Base-by-base conservation (phyloP, 2,113 vertebrate species). In the Labeo catla region DNA sequence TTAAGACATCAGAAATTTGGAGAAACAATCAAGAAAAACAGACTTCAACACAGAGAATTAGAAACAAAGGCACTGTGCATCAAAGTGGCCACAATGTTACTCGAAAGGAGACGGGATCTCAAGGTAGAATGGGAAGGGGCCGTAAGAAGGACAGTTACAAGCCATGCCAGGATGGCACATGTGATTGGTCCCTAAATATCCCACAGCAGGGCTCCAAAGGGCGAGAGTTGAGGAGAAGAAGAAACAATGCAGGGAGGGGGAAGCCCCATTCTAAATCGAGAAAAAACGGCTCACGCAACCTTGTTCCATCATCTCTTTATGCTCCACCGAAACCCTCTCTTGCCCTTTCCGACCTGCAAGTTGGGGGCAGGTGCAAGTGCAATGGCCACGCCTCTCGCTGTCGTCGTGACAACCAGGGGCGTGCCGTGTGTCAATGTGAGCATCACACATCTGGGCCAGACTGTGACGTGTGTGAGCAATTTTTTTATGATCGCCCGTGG, bases 381-480 rank as follows among this genome's bases (percentile, higher is more conserved):
- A 96, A 96, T 4, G 96, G 96, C 61, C 96, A 97, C 1, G 96
- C 96, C 4, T 96, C 96, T 2, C 94, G 84, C 79, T 97, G 96
- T 91, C 92, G 93, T 7, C 93, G 94, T 2, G 92, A 94, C 19
- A 87, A 93, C 86, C 39, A 89, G 0, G 95, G 95, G 12, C 92
- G 70, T 10, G 93, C 94, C 0, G 87, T 93, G 54, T 97, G 96
- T 76, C 88, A 94, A 52, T 97, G 96, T 47, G 94, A 94, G 89
- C 96, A 97, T 90, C 95, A 96, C 92, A 96, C 96, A 0, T 91
- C 95, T 0, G 96, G 96, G 52, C 93, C 93, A 0, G 96, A 97
- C 90, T 97, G 96, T 47, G 95, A 96, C 4, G 92, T 95, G 84
- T 97, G 96, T 52, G 93, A 94, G 90, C 93, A 95, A 39, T 97